Evolutionary conservation across 2,113 vertebrate species (phyloP), one percentile per base, ranked within the genome.

Genomic region (Tetrao urogallus): DNA sequence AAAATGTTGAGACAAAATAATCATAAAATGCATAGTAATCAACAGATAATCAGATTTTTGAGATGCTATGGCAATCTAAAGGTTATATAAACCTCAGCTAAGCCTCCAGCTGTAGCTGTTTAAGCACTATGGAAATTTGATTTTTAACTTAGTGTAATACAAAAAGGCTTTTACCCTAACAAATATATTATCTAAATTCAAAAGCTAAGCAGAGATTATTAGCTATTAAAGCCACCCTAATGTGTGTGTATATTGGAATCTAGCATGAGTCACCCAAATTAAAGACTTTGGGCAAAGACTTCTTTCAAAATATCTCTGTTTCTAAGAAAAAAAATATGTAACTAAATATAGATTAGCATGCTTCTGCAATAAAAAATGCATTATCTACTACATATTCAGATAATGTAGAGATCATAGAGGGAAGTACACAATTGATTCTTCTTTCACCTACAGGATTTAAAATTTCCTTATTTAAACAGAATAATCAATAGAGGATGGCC

Each of bases 41-140:
- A 65, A 66, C 8, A 64, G 72, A 80, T 66, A 88, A 94, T 88
- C 36, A 77, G 48, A 70, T 58, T 95, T 95, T 92, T 86, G 70
- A 86, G 64, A 48, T 8, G 18, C 8, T 66, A 9, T 36, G 30
- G 34, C 14, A 86, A 86, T 91, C 10, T 83, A 63, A 90, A 95
- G 30, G 72, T 95, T 89, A 93, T 47, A 38, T 89, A 93, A 89
- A 94, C 79, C 64, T 71, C 60, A 91, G 16, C 30, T 91, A 95
- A 94, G 64, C 88, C 61, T 73, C 90, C 80, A 81, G 89, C 72
- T 70, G 40, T 57, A 72, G 8, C 40, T 52, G 65, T 89, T 85
- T 45, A 80, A 86, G 17, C 38, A 34, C 70, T 77, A 83, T 38
- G 24, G 56, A 73, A 76, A 93, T 94, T 20, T 66, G 54, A 82